Evolutionary conservation across 2,113 vertebrate species (phyloP).

Genomic region (Scomber colias): DNA sequence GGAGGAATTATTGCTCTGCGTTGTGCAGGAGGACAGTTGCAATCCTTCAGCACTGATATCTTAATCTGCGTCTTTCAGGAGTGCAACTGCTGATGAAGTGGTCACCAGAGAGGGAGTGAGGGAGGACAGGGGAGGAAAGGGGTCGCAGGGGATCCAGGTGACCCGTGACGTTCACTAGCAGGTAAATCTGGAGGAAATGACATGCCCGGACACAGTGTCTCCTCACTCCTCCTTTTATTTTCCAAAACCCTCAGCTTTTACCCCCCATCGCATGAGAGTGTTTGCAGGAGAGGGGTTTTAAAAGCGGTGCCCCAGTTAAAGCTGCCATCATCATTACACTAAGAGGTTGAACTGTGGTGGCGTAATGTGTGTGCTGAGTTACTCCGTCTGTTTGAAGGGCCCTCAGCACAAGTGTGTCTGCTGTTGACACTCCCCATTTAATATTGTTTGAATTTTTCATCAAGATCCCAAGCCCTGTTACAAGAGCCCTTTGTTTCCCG

Average conservation of each 20-base stretch:
- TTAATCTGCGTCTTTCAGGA: slow-evolving; percentile 83
- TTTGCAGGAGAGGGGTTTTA: slow-evolving; percentile 80
- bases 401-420: slow-evolving; percentile 92
- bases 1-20: slow-evolving; percentile 77
- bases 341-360: slow-evolving; percentile 82
- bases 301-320: slow-evolving; percentile 85
- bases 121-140: background rate
- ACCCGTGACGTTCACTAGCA: slow-evolving; percentile 72
- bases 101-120: slow-evolving; percentile 65
- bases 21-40: slow-evolving; percentile 69
- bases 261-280: slow-evolving; percentile 46
- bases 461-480: slow-evolving; percentile 84
- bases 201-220: slow-evolving; percentile 76
- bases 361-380: slow-evolving; percentile 93
- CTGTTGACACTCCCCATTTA: slow-evolving; percentile 94
- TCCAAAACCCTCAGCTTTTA: slow-evolving; percentile 32
- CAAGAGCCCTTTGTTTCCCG: slow-evolving; percentile 84
- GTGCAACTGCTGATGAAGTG: slow-evolving; percentile 70
- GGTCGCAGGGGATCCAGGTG: slow-evolving; percentile 65
- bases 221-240: slow-evolving; percentile 24
- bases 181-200: slow-evolving; percentile 68
- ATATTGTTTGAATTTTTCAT: slow-evolving; percentile 98
- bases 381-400: slow-evolving; percentile 95
- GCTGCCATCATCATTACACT: slow-evolving; percentile 85
- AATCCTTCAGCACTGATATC: slow-evolving; percentile 77